Evolutionary conservation across 2,888 invertebrate genomes (phyloP).

Genomic region (Hypolimnas misippus): DNA sequence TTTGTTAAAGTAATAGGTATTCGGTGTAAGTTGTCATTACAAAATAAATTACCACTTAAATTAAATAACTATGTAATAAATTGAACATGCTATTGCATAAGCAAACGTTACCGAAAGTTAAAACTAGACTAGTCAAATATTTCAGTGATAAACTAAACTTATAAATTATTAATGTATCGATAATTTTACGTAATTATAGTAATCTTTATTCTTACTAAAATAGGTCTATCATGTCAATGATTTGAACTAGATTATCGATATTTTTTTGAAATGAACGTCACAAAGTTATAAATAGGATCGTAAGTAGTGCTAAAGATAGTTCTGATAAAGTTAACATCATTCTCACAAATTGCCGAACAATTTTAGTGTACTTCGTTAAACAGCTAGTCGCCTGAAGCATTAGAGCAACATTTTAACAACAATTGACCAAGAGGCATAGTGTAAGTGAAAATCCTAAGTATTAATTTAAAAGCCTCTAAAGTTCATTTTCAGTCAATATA

Average conservation of each 20-base stretch:
- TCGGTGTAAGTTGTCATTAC: constrained; percentile 26
- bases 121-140: neutral
- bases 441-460: no score
- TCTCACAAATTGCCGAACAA: no score
- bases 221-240: neutral
- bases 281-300: no score
- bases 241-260: no score
- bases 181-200: neutral
- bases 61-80: constrained; percentile 30
- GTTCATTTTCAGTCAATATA: no score
- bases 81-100: constrained; percentile 1
- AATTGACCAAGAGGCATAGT: no score
- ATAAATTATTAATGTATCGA: neutral
- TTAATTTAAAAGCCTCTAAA: no score
- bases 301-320: no score
- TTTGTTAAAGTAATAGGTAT: constrained; percentile 33
- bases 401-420: no score
- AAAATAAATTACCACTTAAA: constrained; percentile 29
- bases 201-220: neutral
- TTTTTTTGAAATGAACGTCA: neutral
- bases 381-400: no score
- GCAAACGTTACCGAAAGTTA: constrained; percentile 2
- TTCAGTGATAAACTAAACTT: neutral
- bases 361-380: no score
- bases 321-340: no score